Conservation (phyloP, 2,113 vertebrate genomes). For the Chunga burmeisteri region DNA sequence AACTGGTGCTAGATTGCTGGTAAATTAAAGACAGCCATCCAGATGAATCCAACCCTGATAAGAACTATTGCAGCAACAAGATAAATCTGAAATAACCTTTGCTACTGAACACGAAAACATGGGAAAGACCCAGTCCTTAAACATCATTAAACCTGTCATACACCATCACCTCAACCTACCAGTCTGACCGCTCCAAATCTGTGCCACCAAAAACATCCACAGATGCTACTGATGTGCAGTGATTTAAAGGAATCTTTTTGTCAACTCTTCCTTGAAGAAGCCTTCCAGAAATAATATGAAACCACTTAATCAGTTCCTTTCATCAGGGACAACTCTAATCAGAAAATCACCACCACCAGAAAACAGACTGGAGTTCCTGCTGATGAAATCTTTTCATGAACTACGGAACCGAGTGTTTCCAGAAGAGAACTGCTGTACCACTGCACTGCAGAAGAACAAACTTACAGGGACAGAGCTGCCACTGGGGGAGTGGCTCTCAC, state of each 20-base stretch:
- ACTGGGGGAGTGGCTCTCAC: neutral
- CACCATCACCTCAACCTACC: neutral
- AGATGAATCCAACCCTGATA: neutral
- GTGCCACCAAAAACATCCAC: neutral
- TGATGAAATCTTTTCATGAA: neutral
- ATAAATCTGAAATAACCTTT: neutral
- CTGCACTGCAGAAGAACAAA: neutral
- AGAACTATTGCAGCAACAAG: neutral
- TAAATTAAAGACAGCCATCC: neutral
- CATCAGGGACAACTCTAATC: neutral
- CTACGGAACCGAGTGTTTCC: neutral
- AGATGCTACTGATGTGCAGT: accelerated
- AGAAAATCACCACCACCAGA: neutral
- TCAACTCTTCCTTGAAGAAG: neutral
- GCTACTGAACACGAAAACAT: neutral
- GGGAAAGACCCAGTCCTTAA: neutral
- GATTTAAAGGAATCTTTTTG: neutral
- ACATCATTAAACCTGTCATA: neutral
- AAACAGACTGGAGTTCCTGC: neutral
- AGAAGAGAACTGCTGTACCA: neutral
- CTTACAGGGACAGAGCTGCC: neutral
- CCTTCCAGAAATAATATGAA: neutral
- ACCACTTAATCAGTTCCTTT: neutral
- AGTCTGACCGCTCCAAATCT: neutral
- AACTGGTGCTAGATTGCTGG: neutral